A percentile compares a stretch with the other conserved stretches of the same genome.
These are phyloP conservation scores for Pycnomerus fuliginosus DNA, from an alignment of 2,888 invertebrate species.

Conservation along the genomic window DNA sequence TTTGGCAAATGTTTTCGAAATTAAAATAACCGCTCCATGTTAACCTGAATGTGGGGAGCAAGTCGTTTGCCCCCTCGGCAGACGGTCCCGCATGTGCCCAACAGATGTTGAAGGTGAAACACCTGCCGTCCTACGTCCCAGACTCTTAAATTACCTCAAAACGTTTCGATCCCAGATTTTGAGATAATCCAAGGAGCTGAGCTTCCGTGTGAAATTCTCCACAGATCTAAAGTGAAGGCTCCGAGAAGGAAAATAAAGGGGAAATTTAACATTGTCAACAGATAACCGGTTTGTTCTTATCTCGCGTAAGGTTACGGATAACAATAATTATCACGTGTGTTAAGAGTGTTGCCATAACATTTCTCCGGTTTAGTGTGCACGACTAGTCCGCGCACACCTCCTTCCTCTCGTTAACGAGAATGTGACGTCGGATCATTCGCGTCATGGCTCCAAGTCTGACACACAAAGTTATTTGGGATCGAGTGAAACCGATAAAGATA, in stretches of 20 bases:
- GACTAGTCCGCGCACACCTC: constrained; percentile 11
- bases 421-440: constrained; percentile 31
- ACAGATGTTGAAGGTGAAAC: constrained; percentile 24
- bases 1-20: no score
- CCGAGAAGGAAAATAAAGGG: neutral
- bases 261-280: no score
- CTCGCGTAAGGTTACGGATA: no score
- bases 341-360: no score
- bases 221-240: neutral
- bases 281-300: no score
- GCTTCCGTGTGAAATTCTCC: neutral
- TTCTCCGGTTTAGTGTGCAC: no score
- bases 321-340: no score
- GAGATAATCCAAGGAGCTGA: neutral
- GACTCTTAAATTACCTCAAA: constrained; percentile 1
- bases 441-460: constrained; percentile 31
- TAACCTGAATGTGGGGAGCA: no score
- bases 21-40: no score
- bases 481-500: constrained; percentile 12
- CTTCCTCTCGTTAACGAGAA: constrained; percentile 23
- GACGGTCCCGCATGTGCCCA: constrained; percentile 21
- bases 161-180: no score
- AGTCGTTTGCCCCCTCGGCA: constrained; percentile 17
- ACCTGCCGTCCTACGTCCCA: constrained; percentile 18
- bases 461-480: constrained; percentile 25